Conservation (phyloP, 1,140 invertebrate species). For the Dendrolimus punctatus region DNA sequence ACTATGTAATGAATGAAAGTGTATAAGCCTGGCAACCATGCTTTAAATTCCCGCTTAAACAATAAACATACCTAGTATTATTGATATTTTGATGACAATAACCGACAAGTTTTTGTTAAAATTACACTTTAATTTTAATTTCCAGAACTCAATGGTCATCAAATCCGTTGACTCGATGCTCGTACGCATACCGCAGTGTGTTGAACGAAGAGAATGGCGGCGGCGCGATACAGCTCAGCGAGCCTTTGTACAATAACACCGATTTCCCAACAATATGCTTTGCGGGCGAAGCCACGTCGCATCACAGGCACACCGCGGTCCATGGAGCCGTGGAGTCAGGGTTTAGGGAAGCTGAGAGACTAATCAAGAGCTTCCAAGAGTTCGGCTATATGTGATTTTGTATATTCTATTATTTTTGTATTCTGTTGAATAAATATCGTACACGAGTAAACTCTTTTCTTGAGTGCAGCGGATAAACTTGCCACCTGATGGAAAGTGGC, state of each 20-base stretch:
- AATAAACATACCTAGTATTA: too few relatives aligned
- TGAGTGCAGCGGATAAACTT: too few relatives aligned
- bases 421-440: too few relatives aligned
- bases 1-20: too few relatives aligned
- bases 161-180: constrained; percentile 78
- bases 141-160: constrained; percentile 78
- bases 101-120: too few relatives aligned
- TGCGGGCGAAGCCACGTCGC: constrained; percentile 81
- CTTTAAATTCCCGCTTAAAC: too few relatives aligned
- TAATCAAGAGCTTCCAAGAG: constrained; percentile 41
- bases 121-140: constrained; percentile 29
- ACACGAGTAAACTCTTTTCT: neutral
- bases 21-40: too few relatives aligned
- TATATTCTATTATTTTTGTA: neutral
- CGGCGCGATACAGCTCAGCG: constrained; percentile 67
- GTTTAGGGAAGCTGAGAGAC: constrained; percentile 82
- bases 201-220: constrained; percentile 70
- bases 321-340: constrained; percentile 88
- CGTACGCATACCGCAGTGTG: constrained; percentile 79
- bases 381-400: neutral
- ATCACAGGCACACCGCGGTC: constrained; percentile 81
- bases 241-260: constrained; percentile 67
- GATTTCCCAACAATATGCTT: constrained; percentile 76
- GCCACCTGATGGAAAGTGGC: too few relatives aligned
- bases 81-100: too few relatives aligned